These are phyloP conservation scores for Apotomis turbidana DNA, from an alignment of 2,888 invertebrate genomes.

Conservation along the genomic window DNA sequence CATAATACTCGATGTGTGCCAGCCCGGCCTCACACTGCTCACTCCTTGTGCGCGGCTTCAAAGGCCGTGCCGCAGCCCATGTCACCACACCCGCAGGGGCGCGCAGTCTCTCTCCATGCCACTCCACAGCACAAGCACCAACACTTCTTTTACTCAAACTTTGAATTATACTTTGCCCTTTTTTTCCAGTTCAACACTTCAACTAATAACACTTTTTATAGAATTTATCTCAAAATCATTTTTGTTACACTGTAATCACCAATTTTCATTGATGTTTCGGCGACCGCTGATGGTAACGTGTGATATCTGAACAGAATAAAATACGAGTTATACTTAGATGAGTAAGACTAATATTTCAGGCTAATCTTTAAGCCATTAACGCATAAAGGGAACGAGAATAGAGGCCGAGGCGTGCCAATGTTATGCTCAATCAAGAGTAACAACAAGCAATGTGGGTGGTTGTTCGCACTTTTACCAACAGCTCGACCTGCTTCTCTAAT, in stretches of 20 bases:
- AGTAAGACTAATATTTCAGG: constrained; percentile 49
- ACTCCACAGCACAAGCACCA: constrained; percentile 63
- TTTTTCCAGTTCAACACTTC: constrained; percentile 65
- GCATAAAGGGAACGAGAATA: constrained; percentile 66
- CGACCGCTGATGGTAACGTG: constrained; percentile 59
- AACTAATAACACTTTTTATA: constrained; percentile 70
- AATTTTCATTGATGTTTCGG: constrained; percentile 71
- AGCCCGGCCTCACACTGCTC: constrained; percentile 78
- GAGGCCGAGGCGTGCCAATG: constrained; percentile 77
- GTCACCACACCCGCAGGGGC: constrained; percentile 73
- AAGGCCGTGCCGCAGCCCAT: constrained; percentile 76
- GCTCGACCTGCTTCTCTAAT: constrained; percentile 56
- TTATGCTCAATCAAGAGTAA: constrained; percentile 82
- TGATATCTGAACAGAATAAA: constrained; percentile 43
- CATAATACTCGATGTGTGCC: constrained; percentile 80
- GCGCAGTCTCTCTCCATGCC: constrained; percentile 70
- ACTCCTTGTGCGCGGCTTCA: constrained; percentile 76
- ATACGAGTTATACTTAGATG: constrained; percentile 46
- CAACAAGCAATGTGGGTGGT: constrained; percentile 77
- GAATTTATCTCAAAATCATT: constrained; percentile 83
- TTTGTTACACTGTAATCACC: constrained; percentile 76
- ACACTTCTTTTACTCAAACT: constrained; percentile 62
- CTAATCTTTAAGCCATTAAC: constrained; percentile 59
- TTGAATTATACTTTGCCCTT: constrained; percentile 49
- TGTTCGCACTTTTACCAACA: constrained; percentile 62